A percentile compares a stretch with the other conserved stretches of the same genome.
These are phyloP conservation scores for Sebastes diploproa DNA, from an alignment of 2,797 vertebrate genomes.

Conservation along the genomic window DNA sequence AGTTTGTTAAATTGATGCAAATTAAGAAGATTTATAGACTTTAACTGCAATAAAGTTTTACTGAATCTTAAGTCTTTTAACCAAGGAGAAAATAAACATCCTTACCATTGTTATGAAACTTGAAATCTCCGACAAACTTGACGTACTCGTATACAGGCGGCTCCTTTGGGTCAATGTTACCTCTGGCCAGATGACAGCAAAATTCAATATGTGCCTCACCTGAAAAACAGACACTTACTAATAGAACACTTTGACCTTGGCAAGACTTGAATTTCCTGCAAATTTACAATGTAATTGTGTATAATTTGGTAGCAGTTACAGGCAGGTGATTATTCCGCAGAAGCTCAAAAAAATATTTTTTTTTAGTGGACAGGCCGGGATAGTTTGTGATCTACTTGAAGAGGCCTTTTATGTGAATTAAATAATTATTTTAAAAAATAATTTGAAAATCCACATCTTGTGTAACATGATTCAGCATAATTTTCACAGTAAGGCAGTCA, in stretches of 20 bases:
- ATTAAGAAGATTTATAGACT: not conserved
- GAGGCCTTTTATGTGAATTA: not conserved
- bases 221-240: slow-evolving; percentile 58
- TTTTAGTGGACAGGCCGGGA: not conserved
- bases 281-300: not conserved
- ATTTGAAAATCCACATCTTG: not conserved
- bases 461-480: not conserved
- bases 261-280: not conserved
- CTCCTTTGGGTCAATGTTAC: slow-evolving; percentile 83
- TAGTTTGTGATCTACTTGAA: not conserved
- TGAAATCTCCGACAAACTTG: slow-evolving; percentile 93
- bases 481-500: not conserved
- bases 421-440: not conserved
- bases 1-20: not conserved
- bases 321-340: not conserved
- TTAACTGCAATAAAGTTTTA: not conserved
- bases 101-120: slow-evolving; percentile 92
- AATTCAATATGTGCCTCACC: slow-evolving; percentile 90
- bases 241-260: not conserved
- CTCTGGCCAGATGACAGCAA: slow-evolving; percentile 93
- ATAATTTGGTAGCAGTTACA: not conserved
- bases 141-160: slow-evolving; percentile 89
- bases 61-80: not conserved
- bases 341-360: not conserved
- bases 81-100: not conserved